A percentile compares a stretch with the other conserved stretches of the same genome.
phyloP scores from a whole-genome alignment of 1,140 invertebrate genomes.

The Drosophila elegans region DNA sequence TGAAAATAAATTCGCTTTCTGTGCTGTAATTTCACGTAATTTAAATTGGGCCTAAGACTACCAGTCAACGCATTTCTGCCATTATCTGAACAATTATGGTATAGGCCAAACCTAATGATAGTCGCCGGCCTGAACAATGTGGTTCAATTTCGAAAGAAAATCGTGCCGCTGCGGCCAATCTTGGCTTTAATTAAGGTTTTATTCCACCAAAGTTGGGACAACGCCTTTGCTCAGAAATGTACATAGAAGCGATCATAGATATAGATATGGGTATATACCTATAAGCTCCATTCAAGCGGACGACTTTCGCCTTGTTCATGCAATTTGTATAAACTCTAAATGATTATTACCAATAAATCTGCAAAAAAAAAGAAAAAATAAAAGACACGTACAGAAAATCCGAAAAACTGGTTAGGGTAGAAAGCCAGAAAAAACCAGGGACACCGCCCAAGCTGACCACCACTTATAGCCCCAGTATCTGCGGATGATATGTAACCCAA shows the following conservation, averaged over 20 bases:
- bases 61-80: slow-evolving; percentile 22
- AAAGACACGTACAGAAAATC: slow-evolving; percentile 30
- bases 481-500: slow-evolving; percentile 60
- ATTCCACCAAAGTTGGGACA: slow-evolving; percentile 52
- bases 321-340: slow-evolving; percentile 70
- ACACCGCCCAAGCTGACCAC: slow-evolving; percentile 57
- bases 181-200: slow-evolving; percentile 75
- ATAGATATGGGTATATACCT: slow-evolving; percentile 17
- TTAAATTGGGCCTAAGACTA: slow-evolving; percentile 16
- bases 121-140: slow-evolving; percentile 35
- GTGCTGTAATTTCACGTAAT: slow-evolving; percentile 22
- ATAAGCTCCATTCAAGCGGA: slow-evolving; percentile 51
- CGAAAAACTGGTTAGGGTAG: slow-evolving; percentile 73
- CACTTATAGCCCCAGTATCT: slow-evolving; percentile 23
- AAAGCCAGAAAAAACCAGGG: slow-evolving; percentile 65
- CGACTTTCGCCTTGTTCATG: slow-evolving; percentile 67
- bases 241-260: slow-evolving; percentile 23
- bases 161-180: slow-evolving; percentile 61
- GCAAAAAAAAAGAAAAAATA: slow-evolving; percentile 30
- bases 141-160: slow-evolving; percentile 64
- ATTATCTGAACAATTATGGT: slow-evolving; percentile 35
- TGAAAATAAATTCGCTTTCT: slow-evolving; percentile 15
- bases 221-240: slow-evolving; percentile 57
- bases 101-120: slow-evolving; percentile 54
- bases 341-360: slow-evolving; percentile 79